Evolutionary conservation across 2,113 vertebrate genomes (phyloP), one percentile per base, ranked within the genome.

Genomic region (Tachuris rubrigastra): DNA sequence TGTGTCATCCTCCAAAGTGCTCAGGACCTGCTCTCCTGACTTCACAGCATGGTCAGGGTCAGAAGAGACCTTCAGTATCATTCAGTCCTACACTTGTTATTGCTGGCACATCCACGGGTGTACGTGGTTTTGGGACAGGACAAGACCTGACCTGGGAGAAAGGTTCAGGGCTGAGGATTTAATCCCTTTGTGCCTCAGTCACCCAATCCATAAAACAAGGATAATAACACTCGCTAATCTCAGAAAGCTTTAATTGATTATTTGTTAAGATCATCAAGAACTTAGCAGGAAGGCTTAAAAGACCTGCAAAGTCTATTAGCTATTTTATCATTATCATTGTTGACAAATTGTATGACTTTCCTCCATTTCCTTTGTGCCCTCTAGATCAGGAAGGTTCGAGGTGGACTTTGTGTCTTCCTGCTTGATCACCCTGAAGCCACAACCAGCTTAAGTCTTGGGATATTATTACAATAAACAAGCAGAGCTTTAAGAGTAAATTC

Each of bases 261-360:
- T 93, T 95, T 91, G 85, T 88, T 92, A 93, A 80, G 59, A 92
- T 77, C 55, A 59, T 76, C 68, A 58, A 85, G 82, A 93, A 90
- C 18, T 74, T 83, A 73, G 28, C 74, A 85, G 55, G 59, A 90
- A 73, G 58, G 65, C 30, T 93, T 90, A 88, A 83, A 93, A 73
- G 62, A 93, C n/a, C 15, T 88, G 59, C 42, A 55, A 75, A 86
- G 62, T 88, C 63, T 80, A 69, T 83, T 88, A 76, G 95, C 90
- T 93, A 90, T 83, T 79, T 83, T 72, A 74, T 78, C 42, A 74
- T 78, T 77, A 68, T 42, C 41, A 21, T 53, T 65, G 37, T 50
- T 80, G 76, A 90, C 74, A 85, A 76, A 66, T 44, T 49, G 8
- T 11, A 55, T 22, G 7, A 52, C 68, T 75, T 72, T 22, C 17